These are phyloP conservation scores for Chaetops frenatus DNA, from an alignment of 2,113 vertebrate species.

Conservation along the genomic window DNA sequence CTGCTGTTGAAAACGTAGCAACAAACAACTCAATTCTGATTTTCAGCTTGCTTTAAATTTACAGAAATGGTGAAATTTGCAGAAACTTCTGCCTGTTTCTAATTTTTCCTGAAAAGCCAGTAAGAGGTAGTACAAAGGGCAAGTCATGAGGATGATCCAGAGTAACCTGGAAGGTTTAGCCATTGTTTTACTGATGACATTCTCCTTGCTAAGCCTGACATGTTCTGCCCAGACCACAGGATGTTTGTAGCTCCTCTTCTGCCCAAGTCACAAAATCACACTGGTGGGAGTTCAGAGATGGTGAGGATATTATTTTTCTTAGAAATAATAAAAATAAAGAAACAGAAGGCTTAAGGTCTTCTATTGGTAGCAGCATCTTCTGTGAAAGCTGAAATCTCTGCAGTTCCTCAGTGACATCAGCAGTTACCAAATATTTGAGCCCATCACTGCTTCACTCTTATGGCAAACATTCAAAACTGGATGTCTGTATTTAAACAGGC, in stretches of 20 bases:
- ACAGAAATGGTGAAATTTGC: not conserved
- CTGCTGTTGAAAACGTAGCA: not conserved
- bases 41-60: not conserved
- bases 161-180: not conserved
- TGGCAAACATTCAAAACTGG: not conserved
- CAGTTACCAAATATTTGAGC: not conserved
- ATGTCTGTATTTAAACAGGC: not conserved
- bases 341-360: not conserved
- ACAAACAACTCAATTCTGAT: not conserved
- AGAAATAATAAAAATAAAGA: not conserved
- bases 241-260: not conserved
- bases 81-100: not conserved
- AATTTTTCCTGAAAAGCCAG: constrained; percentile 10
- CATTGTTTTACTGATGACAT: not conserved
- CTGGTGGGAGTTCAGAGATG: not conserved
- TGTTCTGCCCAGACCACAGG: not conserved
- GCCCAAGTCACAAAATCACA: not conserved
- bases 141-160: not conserved
- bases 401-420: not conserved
- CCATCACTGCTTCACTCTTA: not conserved
- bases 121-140: not conserved
- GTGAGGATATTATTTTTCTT: not conserved
- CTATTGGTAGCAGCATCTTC: not conserved
- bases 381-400: not conserved
- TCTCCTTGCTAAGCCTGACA: not conserved